A percentile compares a stretch with the other conserved stretches of the same genome.
Evolutionary conservation across 2,888 invertebrate genomes (phyloP).

Genomic region (Nephrocerus scutellatus): DNA sequence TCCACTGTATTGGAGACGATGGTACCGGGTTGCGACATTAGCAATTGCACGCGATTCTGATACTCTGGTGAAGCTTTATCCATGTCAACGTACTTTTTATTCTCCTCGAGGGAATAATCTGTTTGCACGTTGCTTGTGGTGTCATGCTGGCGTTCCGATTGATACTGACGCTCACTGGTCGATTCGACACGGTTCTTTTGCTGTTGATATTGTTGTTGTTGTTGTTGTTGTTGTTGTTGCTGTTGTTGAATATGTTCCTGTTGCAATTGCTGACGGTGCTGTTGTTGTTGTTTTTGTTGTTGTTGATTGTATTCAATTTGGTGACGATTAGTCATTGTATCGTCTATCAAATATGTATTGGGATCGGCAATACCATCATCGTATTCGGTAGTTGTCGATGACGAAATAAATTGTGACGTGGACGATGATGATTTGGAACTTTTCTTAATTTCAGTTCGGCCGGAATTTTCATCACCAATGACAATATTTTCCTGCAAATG

Average conservation of each 20-base stretch:
- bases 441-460: conserved; percentile 44
- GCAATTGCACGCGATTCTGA: conserved; percentile 39
- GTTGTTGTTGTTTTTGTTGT: conserved; percentile 10
- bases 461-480: conserved; percentile 50
- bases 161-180: conserved; percentile 48
- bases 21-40: conserved; percentile 48
- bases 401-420: conserved; percentile 37
- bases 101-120: conserved; percentile 36
- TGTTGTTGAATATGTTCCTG: conserved; percentile 33
- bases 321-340: conserved; percentile 11
- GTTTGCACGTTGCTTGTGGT: conserved; percentile 36
- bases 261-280: conserved; percentile 35
- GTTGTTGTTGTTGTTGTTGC: conserved; percentile 26
- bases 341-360: conserved; percentile 30
- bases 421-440: conserved; percentile 43
- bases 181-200: conserved; percentile 31
- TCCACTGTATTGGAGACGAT: conserved; percentile 54
- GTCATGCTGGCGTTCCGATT: conserved; percentile 39
- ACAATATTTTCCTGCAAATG: conserved; percentile 50
- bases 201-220: conserved; percentile 36
- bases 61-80: conserved; percentile 44
- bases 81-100: conserved; percentile 42
- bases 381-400: conserved; percentile 34
- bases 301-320: conserved; percentile 12
- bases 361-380: conserved; percentile 25